phyloP scores from a whole-genome alignment of 2,113 vertebrate species.

The Solea senegalensis region DNA sequence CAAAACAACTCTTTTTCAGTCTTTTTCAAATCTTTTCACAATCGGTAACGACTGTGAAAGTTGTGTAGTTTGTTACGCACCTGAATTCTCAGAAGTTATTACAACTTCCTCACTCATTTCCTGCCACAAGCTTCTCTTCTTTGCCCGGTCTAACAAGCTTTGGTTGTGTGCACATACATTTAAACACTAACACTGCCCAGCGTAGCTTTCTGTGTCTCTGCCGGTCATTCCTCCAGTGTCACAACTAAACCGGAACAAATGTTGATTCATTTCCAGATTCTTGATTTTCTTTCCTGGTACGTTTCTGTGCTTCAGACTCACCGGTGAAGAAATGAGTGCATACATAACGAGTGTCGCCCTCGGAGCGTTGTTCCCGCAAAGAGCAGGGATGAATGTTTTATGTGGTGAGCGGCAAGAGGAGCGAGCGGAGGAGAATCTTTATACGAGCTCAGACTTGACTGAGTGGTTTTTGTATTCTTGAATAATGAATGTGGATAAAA shows the following conservation, averaged over 20 bases:
- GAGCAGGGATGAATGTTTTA: conserved; percentile 54
- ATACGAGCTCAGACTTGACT: conserved; percentile 66
- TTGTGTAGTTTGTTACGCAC: too few species aligned
- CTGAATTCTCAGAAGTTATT: too few species aligned
- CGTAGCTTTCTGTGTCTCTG: conserved; percentile 47
- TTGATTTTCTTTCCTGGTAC: conserved; percentile 9
- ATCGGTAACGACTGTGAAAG: too few species aligned
- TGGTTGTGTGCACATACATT: too few species aligned
- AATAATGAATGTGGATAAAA: conserved; percentile 77
- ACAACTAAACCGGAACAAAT: conserved; percentile 11
- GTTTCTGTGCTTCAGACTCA: conserved; percentile 38
- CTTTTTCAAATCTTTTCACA: too few species aligned
- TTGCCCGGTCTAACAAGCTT: too few species aligned
- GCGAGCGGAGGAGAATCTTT: conserved; percentile 43
- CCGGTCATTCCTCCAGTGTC: conserved; percentile 25
- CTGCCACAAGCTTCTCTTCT: too few species aligned
- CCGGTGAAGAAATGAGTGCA: conserved; percentile 40
- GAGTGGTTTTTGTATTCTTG: conserved; percentile 74
- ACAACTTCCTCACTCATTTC: too few species aligned
- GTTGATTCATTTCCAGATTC: conserved; percentile 1
- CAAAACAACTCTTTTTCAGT: too few species aligned
- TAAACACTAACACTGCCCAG: neutral
- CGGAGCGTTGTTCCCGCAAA: conserved; percentile 37
- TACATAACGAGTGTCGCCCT: conserved; percentile 28
- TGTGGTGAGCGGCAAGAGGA: conserved; percentile 39